These are phyloP conservation scores for Zoanthus gigantus DNA, from an alignment of 92 coral and sea anemone genomes.

Conservation along the genomic window DNA sequence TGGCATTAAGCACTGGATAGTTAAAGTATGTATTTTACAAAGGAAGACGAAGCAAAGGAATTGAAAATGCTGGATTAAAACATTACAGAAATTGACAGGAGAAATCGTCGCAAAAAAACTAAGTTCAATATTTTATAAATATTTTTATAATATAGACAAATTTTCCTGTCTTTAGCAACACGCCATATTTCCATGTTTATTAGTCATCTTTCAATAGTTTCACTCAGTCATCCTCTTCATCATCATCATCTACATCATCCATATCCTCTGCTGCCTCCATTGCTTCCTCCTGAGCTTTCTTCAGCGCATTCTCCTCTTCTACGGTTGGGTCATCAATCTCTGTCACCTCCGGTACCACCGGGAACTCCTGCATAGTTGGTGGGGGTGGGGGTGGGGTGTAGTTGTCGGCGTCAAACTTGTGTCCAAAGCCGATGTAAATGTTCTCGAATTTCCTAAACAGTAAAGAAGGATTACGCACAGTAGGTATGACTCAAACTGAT, in stretches of 20 bases:
- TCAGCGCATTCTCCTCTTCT: constrained; percentile 94
- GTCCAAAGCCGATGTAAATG: constrained; percentile 97
- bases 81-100: too few species aligned
- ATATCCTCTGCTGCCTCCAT: constrained; percentile 95
- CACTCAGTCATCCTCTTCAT: constrained; percentile 85
- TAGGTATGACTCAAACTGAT: not conserved
- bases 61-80: too few species aligned
- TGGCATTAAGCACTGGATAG: too few species aligned
- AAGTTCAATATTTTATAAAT: too few species aligned
- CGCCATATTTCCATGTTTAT: not conserved
- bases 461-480: not conserved
- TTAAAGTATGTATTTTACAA: too few species aligned
- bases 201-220: not conserved
- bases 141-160: not conserved
- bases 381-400: constrained; percentile 99
- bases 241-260: constrained; percentile 99
- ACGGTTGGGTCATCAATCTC: constrained; percentile 99
- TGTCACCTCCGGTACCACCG: constrained; percentile 85
- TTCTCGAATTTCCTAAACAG: constrained; percentile 89
- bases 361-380: constrained; percentile 92
- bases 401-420: constrained; percentile 89
- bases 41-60: too few species aligned
- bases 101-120: too few species aligned
- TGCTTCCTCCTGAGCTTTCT: constrained; percentile 92
- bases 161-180: not conserved